These are phyloP conservation scores for Heliothis virescens DNA, from an alignment of 1,140 invertebrate species.

Conservation along the genomic window DNA sequence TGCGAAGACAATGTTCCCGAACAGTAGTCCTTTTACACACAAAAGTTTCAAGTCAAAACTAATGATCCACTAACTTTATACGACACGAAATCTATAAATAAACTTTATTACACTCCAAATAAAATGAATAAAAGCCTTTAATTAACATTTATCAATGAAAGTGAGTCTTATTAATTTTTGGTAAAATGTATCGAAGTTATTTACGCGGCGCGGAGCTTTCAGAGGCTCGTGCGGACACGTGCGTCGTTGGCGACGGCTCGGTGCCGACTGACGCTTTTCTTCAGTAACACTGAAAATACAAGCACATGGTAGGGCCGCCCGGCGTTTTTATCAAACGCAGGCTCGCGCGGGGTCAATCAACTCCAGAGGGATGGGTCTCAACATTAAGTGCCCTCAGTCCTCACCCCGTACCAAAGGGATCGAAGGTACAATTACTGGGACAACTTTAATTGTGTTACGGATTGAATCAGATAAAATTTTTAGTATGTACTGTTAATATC, in stretches of 20 bases:
- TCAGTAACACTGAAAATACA: conserved; percentile 71
- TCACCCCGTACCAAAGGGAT: conserved; percentile 40
- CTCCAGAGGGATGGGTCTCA: conserved; percentile 66
- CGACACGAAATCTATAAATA: conserved; percentile 1
- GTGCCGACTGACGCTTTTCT: conserved; percentile 66
- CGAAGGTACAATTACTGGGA: conserved; percentile 46
- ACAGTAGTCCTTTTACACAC: neutral
- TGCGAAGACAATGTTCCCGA: conserved; percentile 5
- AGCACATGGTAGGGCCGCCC: conserved; percentile 66
- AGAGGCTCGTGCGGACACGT: conserved; percentile 51
- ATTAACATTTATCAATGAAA: neutral
- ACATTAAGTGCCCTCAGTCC: conserved; percentile 53
- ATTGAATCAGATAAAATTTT: conserved; percentile 13
- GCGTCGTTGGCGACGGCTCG: conserved; percentile 52
- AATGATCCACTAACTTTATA: conserved; percentile 6
- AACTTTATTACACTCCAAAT: neutral
- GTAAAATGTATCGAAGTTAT: conserved; percentile 67
- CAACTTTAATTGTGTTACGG: conserved; percentile 44
- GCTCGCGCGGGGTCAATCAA: conserved; percentile 71
- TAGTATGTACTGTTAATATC: neutral
- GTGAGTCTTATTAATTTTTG: neutral
- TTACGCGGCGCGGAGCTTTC: conserved; percentile 64
- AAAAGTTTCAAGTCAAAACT: neutral
- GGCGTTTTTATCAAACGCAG: conserved; percentile 67
- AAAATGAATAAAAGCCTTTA: no score